Base-by-base conservation (phyloP, 2,888 invertebrate genomes). In the Lordiphosa fenestrarum region DNA sequence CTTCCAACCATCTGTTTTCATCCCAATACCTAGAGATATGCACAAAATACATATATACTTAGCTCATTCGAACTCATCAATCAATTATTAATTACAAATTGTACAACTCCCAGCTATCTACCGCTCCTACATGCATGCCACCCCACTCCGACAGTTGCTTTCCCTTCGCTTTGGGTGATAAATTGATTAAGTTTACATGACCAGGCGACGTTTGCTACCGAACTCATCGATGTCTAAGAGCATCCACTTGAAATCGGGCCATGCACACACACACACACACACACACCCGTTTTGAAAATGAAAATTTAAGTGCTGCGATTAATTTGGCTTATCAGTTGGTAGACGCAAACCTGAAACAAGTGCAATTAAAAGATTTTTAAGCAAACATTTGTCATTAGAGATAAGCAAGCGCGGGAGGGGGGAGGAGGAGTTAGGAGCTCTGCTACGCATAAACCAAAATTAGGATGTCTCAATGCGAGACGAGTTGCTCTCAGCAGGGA, bases 281-380 rank as follows among this genome's bases (percentile, higher is more conserved):
- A 21, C 40, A 4, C 25, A 47, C 38, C 25, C 52, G 35, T 60
- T 70, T 83, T 83, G 61, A 66, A 80, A 82, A 82, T 84, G 69
- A 84, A 82, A 84, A 82, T 78, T 78, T 82, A 82, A 82, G 81
- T 82, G 80, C 75, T 82, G 71, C 83, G 81, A 82, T 82, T 82
- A 82, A 84, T 82, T 84, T 78, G 84, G 83, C 84, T 82, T 82
- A 84, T 82, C 81, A 81, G 65, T 21, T 40, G 50, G 38, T 36
- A 51, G 51, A 50, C 33, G 56, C 69, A 50, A 70, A 59, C 66
- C 49, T 66, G 37, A 73, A 81, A 81, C 80, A 80, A 80, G 82
- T 75, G 81, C 81, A 81, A 81, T 81, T 81, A 84, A 81, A 84
- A 81, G 84, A 84, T 84, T 84, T 80, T 75, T 66, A 73, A 69